Conservation (phyloP, 1,140 invertebrate species). For the Pogonomyrmex barbatus region DNA sequence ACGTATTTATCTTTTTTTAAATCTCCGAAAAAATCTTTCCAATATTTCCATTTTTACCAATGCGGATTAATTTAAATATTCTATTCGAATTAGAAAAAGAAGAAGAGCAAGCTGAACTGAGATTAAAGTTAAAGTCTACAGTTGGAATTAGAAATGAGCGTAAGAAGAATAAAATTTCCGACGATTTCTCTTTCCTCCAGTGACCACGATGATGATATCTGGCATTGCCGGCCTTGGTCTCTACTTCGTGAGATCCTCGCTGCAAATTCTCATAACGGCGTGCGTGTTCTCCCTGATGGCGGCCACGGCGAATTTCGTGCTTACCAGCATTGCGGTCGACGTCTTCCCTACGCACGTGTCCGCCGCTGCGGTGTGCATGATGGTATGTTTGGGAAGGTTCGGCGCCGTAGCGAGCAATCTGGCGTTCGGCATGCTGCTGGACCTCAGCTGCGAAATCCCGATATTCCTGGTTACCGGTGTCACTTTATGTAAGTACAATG, state of each 20-base stretch:
- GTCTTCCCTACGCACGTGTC: constrained; percentile 87
- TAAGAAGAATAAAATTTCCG: constrained; percentile 7
- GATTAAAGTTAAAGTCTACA: too few species aligned
- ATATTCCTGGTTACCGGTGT: constrained; percentile 85
- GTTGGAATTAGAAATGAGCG: not conserved
- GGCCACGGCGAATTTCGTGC: constrained; percentile 87
- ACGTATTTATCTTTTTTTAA: not conserved
- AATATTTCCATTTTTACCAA: too few species aligned
- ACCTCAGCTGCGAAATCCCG: constrained; percentile 85
- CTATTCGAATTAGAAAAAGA: too few species aligned
- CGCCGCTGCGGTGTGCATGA: constrained; percentile 86
- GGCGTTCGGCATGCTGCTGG: constrained; percentile 86
- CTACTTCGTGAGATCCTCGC: constrained; percentile 85
- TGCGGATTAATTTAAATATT: too few species aligned
- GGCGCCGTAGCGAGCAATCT: constrained; percentile 87
- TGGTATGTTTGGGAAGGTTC: constrained; percentile 85
- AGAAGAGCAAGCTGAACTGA: too few species aligned
- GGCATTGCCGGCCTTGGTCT: constrained; percentile 84
- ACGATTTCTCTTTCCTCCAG: constrained; percentile 73
- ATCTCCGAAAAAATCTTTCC: too few species aligned
- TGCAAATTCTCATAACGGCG: constrained; percentile 85
- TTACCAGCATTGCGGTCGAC: constrained; percentile 87
- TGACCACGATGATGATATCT: constrained; percentile 85
- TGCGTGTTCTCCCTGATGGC: constrained; percentile 87
- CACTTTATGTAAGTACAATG: constrained; percentile 81